Evolutionary conservation across 2,797 vertebrate species (phyloP), one percentile per base, ranked within the genome.

Genomic region (Anolis apletophallus): DNA sequence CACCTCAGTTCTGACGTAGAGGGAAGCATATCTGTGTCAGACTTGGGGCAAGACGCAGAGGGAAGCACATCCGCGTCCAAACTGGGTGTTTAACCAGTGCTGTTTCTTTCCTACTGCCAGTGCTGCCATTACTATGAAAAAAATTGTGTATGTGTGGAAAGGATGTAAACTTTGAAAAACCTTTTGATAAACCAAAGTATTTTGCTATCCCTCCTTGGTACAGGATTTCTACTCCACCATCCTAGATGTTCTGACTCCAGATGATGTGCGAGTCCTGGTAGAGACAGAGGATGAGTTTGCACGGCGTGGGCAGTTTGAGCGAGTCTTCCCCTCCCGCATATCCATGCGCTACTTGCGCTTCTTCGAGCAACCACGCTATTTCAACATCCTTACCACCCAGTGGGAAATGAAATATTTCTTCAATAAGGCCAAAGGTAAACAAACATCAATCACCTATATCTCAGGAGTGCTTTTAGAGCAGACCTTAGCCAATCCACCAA

Each of bases 261-360:
- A 97, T 36, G 99, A 99, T 0, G 97, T 99, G 21, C 97, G 97
- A 0, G 85, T 97, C 34, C 95, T 99, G 55, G 97, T 97, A 2
- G 97, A 98, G 94, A 97, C 96, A 1, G 99, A 99, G 82, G 98
- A 99, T 0, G 99, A 99, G 91, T 95, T 98, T 87, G 97, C 93
- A 57, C 98, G 98, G 0, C 94, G 95, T 0, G 99, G 99, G 69
- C 96, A 98, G 86, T 99, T 99, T 0, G 97, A 99, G 94, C 96
- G 99, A 0, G 90, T 99, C 59, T 99, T 99, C 91, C 99, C 99
- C 3, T 97, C 97, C 1, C 92, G 95, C 34, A 80, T 95, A 12
- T 98, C 98, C 8, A 97, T 97, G 32, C 97, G 96, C 10, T 99
- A 99, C 96, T 96, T 99, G 80, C 97, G 96, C 81, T 99, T 99